Conservation (phyloP, 1,140 invertebrate species). For the Chlorops oryzae region DNA sequence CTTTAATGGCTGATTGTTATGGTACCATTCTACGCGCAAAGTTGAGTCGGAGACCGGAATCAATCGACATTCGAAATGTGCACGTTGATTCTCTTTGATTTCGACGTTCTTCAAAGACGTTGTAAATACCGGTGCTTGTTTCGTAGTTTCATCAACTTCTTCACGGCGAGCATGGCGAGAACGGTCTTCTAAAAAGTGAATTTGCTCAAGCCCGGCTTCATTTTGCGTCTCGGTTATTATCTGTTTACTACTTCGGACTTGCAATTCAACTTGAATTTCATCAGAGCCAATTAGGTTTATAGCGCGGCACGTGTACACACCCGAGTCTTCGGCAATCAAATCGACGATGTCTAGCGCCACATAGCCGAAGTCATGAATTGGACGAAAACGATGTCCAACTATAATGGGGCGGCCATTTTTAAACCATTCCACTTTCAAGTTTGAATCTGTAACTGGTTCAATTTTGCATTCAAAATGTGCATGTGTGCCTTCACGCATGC, state of each 20-base stretch:
- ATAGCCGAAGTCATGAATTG: conserved; percentile 94
- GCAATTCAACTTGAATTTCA: conserved; percentile 70
- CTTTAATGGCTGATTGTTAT: conserved; percentile 83
- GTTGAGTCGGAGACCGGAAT: conserved; percentile 94
- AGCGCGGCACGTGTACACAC: conserved; percentile 84
- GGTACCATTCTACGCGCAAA: conserved; percentile 98
- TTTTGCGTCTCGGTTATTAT: conserved; percentile 80
- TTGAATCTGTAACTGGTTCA: conserved; percentile 91
- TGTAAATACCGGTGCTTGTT: conserved; percentile 85
- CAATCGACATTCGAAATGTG: conserved; percentile 92
- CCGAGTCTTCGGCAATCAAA: conserved; percentile 87
- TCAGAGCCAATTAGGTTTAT: conserved; percentile 82
- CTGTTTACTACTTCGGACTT: conserved; percentile 66
- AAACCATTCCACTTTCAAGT: conserved; percentile 90
- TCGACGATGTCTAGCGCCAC: conserved; percentile 88
- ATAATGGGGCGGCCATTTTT: conserved; percentile 85
- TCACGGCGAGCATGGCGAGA: conserved; percentile 69
- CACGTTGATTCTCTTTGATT: conserved; percentile 90
- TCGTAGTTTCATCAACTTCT: conserved; percentile 72
- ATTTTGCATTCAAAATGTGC: conserved; percentile 97
- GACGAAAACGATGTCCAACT: conserved; percentile 83
- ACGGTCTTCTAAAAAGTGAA: conserved; percentile 79
- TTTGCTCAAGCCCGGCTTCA: conserved; percentile 76
- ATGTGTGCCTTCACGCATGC: conserved; percentile 82
- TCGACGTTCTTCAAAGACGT: conserved; percentile 84